Evolutionary conservation across 2,888 invertebrate genomes (phyloP), one percentile per base, ranked within the genome.

Genomic region (Tetragonula carbonaria): DNA sequence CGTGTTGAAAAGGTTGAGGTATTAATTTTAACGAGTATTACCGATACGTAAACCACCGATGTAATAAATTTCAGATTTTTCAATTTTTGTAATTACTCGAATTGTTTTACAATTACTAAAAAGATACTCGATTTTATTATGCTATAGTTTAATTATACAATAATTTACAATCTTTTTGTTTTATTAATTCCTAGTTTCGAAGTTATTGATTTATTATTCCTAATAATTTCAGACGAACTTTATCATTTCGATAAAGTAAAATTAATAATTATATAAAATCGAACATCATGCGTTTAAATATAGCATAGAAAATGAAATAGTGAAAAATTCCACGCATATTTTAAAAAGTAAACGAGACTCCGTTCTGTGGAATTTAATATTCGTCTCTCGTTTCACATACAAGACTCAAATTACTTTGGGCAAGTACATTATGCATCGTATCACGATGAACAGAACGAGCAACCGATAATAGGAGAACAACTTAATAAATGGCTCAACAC

Each of bases 381-480:
- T 55, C 38, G 65, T 23, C 38, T 73, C 50, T 28, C n/a, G 62
- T 73, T 33, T n/a, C 38, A 66, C 23, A n/a, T 65, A 53, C n/a
- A 55, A 33, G n/a, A 53, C 13, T 63, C 28, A 14, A 67, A 57
- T 75, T 45, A 55, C 45, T 57, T 45, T 38, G 23, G 8, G 4
- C 21, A 72, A n/a, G 18, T 62, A 33, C 2, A 51, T 73, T 33
- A 62, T 51, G 28, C 5, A 18, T 28, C 6, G 45, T 21, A 50
- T 33, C 33, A 6, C 33, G 18, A 68, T 70, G 70, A 76, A 33
- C 28, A 28, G 23, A n/a, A 21, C 38, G 80, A 72, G 33, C 45
- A 57, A 78, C 51, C 65, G 57, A 78, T 78, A 71, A 71, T 78
- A 71, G 65, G 21, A 65, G 78, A 38, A 33, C 2, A 38, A 33